Conservation (phyloP, 2,888 invertebrate genomes). For the Dorcus hopei region DNA sequence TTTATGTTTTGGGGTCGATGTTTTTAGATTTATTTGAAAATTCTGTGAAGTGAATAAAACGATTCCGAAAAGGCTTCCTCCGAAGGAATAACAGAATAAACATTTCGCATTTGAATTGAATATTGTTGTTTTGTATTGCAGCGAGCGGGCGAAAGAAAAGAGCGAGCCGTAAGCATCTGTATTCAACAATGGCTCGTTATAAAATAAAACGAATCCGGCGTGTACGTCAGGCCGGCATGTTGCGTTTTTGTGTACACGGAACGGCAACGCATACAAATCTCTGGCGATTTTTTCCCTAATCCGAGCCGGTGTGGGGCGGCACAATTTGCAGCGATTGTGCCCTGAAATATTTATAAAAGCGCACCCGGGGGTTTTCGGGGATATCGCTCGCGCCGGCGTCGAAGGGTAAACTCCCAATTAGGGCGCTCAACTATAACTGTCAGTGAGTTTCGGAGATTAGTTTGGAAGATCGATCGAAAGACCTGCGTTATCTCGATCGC, state of each 20-base stretch:
- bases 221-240: not conserved
- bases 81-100: not conserved
- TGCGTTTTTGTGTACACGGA: not conserved
- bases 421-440: constrained; percentile 1
- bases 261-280: not conserved
- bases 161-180: not conserved
- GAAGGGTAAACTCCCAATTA: constrained; percentile 1
- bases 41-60: no score
- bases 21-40: no score
- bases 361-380: no score
- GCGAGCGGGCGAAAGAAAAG: not conserved
- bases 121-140: not conserved
- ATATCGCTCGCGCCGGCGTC: not conserved
- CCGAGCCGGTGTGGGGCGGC: not conserved
- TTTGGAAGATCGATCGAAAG: not conserved
- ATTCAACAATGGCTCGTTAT: constrained; percentile 1
- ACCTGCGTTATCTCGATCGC: no score
- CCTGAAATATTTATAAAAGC: constrained; percentile 1
- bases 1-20: no score
- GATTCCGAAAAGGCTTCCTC: no score
- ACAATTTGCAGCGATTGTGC: constrained; percentile 5
- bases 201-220: not conserved
- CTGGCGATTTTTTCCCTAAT: no score
- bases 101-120: not conserved
- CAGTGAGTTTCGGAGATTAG: not conserved